Conservation (phyloP, 2,888 invertebrate genomes). For the Hydroisotoma schaefferi region DNA sequence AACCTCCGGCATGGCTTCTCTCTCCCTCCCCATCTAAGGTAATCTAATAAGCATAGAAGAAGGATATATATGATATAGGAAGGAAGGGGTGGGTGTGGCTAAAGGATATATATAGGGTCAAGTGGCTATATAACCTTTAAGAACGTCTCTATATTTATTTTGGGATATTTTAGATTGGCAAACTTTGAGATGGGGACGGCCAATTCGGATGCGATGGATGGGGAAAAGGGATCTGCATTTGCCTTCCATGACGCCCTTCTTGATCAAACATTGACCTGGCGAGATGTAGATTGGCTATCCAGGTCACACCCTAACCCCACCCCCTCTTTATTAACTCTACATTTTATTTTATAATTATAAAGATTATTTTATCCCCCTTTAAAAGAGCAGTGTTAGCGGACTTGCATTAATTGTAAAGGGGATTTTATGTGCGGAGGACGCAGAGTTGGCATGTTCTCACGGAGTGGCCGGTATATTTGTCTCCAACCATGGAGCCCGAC, state of each 20-base stretch:
- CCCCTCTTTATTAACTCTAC: no score
- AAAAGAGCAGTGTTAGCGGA: constrained; percentile 60
- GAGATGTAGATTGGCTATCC: constrained; percentile 81
- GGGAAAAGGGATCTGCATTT: constrained; percentile 67
- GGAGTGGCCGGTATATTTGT: constrained; percentile 80
- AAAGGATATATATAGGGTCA: neutral
- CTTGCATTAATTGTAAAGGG: constrained; percentile 84
- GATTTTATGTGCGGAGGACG: constrained; percentile 80
- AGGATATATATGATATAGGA: no score
- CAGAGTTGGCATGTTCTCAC: constrained; percentile 65
- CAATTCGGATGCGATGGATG: constrained; percentile 54
- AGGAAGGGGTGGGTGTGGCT: no score
- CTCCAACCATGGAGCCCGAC: constrained; percentile 91
- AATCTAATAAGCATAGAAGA: no score
- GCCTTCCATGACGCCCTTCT: constrained; percentile 72
- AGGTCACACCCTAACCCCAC: constrained; percentile 53
- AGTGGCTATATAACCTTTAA: neutral
- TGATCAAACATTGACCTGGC: constrained; percentile 78
- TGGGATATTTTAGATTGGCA: constrained; percentile 62
- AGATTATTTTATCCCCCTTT: no score
- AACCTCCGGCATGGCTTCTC: constrained; percentile 80
- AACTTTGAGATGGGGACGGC: constrained; percentile 65
- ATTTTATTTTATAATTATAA: no score
- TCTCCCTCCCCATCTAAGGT: constrained; percentile 75
- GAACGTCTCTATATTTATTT: no score